Evolutionary conservation across 35 echinoderm and acorn worm genomes (phyloP), one percentile per base, ranked within the genome.

Genomic region (Apostichopus japonicus): DNA sequence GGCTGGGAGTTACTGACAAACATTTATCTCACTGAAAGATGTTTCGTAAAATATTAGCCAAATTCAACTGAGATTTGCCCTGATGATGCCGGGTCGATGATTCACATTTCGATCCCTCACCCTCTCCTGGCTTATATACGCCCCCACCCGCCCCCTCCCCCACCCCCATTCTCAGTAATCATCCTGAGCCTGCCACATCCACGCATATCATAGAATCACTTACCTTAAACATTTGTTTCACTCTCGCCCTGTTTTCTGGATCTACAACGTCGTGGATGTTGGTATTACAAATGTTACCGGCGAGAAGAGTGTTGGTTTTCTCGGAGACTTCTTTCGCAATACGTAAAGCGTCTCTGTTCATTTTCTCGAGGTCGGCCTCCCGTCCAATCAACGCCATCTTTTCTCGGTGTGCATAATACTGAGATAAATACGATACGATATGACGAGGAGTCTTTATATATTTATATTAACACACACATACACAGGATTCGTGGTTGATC

Each of bases 381-480:
- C 95, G 91, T 52, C 86, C 95, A 65, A 99, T 86, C 55, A 99
- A 15, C 8, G 54, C 56, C 86, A 99, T 79, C 88, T 99, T 99
- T 23, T 94, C 83, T 7, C 97, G 93, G 57, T 96, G 93, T 15
- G 95, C 95, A 59, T 96, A 99, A 56, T 99, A 99, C 97, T 99
- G 63, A 67, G 19, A 67, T 11, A 15, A 67, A 19, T 11, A 67
- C 11, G 19, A 19, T 11, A 67, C 63, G 5, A 67, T 10, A 67
- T 67, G 19, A 67, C 8, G 11, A 15, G 19, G 63, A 15, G 5
- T 67, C 11, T 19, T 11, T 14, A 19, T 17, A 19, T 19, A 10
- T 67, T 7, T 15, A 11, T 10, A 67, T 15, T 67, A 5, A 15
- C 11, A 67, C 63, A 67, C 19, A 10, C 0, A 65, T n/a, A n/a